Evolutionary conservation across 2,113 vertebrate genomes (phyloP), one percentile per base, ranked within the genome.

Genomic region (Jaculus jaculus): DNA sequence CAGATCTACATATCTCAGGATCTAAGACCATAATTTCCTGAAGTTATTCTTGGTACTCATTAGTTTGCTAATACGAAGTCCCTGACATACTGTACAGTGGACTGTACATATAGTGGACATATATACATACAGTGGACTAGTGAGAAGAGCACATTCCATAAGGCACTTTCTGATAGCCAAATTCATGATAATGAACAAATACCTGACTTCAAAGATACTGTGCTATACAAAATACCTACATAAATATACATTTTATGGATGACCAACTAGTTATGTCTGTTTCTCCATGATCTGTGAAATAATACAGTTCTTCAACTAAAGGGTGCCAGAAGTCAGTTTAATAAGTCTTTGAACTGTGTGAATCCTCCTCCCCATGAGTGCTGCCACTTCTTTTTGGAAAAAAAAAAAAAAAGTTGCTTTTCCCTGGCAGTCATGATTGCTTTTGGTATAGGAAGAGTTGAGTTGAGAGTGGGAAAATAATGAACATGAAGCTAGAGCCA

Each of bases 401-500:
- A n/a, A n/a, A n/a, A n/a, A n/a, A n/a, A n/a, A n/a, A n/a, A 0
- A 12, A 4, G 8, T 30, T 87, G 10, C 1, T 83, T 92, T 78
- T 23, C 21, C 66, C 60, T 65, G 42, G 6, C 58, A 0, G 2
- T 51, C 9, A 87, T n/a, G 20, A 7, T 82, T 34, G 74, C 10
- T 80, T 68, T n/a, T 84, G 23, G 58, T 9, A 21, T 51, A 26
- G 21, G 23, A 26, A 71, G 34, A 68, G 6, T 79, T 72, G 34
- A 1, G 11, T 5, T 39, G 5, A 39, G 60, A 15, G 72, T 3
- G 21, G 18, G 61, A 13, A 84, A 32, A 58, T 73, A 47, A 69
- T 9, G 13, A 72, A 3, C 9, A 0, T 6, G 65, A 47, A 0
- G 30, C 3, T 0, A 77, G 28, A 65, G 6, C 4, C 32, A 65